phyloP scores from a whole-genome alignment of 2,113 vertebrate genomes.

The Mungos mungo region DNA sequence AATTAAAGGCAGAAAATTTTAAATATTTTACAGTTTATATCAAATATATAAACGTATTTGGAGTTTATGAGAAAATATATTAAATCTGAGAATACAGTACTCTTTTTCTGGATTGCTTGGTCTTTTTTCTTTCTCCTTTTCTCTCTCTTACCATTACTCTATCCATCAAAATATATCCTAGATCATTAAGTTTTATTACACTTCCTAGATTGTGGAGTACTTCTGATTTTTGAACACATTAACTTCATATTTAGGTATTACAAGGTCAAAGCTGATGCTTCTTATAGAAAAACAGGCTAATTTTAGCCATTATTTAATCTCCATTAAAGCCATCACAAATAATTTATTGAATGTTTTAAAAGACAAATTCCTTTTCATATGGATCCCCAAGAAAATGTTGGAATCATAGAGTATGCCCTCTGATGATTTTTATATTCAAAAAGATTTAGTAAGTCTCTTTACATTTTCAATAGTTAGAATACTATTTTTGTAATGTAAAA shows the following conservation, averaged over 20 bases:
- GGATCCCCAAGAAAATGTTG: neutral
- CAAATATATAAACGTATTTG: conserved; percentile 20
- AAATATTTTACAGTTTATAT: conserved; percentile 7
- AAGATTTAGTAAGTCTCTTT: neutral
- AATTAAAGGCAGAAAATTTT: neutral
- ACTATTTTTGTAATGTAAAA: neutral
- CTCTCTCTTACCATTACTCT: neutral
- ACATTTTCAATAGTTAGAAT: neutral
- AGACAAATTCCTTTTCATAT: neutral
- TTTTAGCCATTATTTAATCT: neutral
- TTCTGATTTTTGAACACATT: neutral
- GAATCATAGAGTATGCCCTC: neutral
- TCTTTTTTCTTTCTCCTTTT: neutral
- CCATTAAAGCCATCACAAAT: neutral
- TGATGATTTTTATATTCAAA: neutral
- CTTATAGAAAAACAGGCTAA: neutral
- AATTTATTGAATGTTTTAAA: conserved; percentile 1
- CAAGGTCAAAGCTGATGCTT: neutral
- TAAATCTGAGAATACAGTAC: neutral
- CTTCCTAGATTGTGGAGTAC: neutral
- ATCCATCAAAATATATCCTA: conserved; percentile 1
- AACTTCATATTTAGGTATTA: neutral
- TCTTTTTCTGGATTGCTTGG: neutral
- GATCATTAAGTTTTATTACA: conserved; percentile 31
- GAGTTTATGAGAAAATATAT: neutral